Base-by-base conservation (phyloP, 2,113 vertebrate genomes). In the Sphaerodactylus townsendi region DNA sequence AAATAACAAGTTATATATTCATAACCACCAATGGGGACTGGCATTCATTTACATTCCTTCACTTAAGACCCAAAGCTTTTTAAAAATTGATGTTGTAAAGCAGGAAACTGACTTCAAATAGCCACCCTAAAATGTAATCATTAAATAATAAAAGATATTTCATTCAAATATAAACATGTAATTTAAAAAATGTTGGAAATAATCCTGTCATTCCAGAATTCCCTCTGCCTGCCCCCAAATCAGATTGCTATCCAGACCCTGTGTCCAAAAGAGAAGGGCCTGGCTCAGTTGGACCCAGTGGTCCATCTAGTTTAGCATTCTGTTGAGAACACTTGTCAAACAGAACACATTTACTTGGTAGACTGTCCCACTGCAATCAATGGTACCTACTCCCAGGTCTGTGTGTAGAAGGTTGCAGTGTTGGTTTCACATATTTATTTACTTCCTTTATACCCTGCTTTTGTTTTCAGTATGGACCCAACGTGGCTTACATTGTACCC, bases 41-140 rank as follows among this genome's bases (percentile, higher is more conserved):
- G 86, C 92, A 95, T 96, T 97, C 95, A 97, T 97, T 97, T 97
- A 96, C 94, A 96, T 96, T 96, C 92, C 93, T 97, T 97, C 94
- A 93, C 94, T 96, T 96, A 96, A 95, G 92, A 96, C 96, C 94
- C 95, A 96, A 79, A 95, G 96, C 96, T 97, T 96, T 97, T 97
- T 96, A 97, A 97, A 97, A 96, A 97, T 97, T 97, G 94, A 97
- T 97, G 96, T 94, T 94, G 94, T 95, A 96, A 97, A 97, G 96
- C 96, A 94, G 95, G 95, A 96, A 96, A 93, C 96, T 95, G 95
- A 97, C 96, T 96, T 96, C 96, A 97, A 97, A 96, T 97, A 96
- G 94, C 94, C 85, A 90, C 94, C 87, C 93, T 96, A 96, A 96
- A 97, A 94, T 95, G 87, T 94, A 95, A 93, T 96, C 93, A 96